Conservation (phyloP, 1,140 invertebrate species). For the Ceratosolen solmsi region DNA sequence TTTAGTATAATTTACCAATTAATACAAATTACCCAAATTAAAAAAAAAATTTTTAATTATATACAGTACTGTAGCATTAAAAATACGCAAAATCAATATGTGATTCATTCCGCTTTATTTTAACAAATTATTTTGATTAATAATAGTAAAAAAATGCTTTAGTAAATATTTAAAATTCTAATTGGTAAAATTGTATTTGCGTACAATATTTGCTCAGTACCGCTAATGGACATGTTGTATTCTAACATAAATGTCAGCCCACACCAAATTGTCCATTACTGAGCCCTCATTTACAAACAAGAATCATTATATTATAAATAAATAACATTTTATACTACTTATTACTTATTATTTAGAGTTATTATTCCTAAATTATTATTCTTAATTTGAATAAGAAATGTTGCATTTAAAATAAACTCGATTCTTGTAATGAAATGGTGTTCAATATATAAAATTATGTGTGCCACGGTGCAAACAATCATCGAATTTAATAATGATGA, state of each 20-base stretch:
- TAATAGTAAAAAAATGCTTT: slow-evolving; percentile 26
- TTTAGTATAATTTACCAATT: slow-evolving; percentile 47
- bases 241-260: slow-evolving; percentile 75
- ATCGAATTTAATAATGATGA: slow-evolving; percentile 71
- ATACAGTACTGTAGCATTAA: slow-evolving; percentile 61
- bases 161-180: slow-evolving; percentile 37
- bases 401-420: slow-evolving; percentile 19
- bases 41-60: slow-evolving; percentile 63
- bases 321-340: slow-evolving; percentile 27
- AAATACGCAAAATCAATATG: slow-evolving; percentile 54
- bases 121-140: slow-evolving; percentile 32
- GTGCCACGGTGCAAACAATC: slow-evolving; percentile 74
- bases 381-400: neutral
- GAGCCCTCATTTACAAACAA: slow-evolving; percentile 33
- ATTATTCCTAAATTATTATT: neutral
- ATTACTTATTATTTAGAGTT: no score
- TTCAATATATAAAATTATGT: slow-evolving; percentile 62
- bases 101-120: slow-evolving; percentile 14
- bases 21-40: slow-evolving; percentile 59
- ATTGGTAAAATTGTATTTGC: slow-evolving; percentile 50
- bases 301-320: slow-evolving; percentile 31
- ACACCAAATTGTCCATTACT: slow-evolving; percentile 72
- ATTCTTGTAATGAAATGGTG: slow-evolving; percentile 42
- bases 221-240: slow-evolving; percentile 71
- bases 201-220: slow-evolving; percentile 64